Conservation (phyloP, 2,113 vertebrate genomes). For the Conger conger region DNA sequence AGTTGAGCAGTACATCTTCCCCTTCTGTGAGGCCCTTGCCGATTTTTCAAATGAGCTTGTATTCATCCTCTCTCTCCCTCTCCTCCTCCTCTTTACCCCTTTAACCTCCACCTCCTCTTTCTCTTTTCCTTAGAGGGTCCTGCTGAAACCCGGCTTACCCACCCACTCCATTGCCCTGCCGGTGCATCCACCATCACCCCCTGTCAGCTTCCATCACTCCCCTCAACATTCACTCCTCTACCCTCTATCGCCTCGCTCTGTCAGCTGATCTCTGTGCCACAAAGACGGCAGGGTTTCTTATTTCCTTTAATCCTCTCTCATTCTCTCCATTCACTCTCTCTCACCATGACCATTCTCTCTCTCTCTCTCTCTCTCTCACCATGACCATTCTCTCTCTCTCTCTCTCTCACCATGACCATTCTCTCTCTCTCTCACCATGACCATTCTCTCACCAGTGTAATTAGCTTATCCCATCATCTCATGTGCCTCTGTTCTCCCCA, state of each 20-base stretch:
- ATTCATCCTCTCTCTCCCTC: background rate
- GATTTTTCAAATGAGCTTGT: background rate
- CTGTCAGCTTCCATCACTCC: conserved; percentile 3
- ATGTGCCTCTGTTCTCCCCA: background rate
- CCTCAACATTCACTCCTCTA: background rate
- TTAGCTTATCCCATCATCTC: background rate
- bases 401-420: background rate
- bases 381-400: background rate
- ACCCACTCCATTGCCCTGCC: background rate
- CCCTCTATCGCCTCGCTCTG: conserved; percentile 39
- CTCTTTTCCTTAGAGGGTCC: background rate
- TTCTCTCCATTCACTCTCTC: background rate
- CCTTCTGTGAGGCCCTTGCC: conserved; percentile 2
- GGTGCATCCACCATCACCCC: background rate
- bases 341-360: no score
- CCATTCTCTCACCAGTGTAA: no score
- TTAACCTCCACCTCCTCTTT: conserved; percentile 9
- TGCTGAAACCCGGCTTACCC: background rate
- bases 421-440: background rate
- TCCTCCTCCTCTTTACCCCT: background rate
- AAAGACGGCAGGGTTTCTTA: conserved; percentile 55
- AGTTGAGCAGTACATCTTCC: background rate
- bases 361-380: background rate
- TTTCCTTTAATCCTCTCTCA: conserved; percentile 46
- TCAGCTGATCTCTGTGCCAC: conserved; percentile 43